Conservation (phyloP, 2,888 invertebrate genomes). For the Heteromurus nitidus region DNA sequence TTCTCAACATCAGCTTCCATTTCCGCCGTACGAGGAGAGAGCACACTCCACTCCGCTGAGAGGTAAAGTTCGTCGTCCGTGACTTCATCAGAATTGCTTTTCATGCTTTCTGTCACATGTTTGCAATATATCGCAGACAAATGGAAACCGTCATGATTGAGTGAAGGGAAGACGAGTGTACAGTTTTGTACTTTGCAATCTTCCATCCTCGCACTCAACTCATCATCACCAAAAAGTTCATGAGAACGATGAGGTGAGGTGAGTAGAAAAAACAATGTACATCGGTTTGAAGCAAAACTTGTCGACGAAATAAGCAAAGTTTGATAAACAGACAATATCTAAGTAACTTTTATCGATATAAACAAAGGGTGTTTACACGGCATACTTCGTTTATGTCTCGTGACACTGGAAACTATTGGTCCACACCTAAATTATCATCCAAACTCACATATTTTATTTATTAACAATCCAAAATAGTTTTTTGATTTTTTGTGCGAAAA, state of each 20-base stretch:
- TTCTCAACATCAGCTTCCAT: conserved; percentile 51
- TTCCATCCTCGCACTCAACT: no score
- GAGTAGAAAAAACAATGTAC: no score
- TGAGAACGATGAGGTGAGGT: no score
- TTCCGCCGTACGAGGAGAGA: conserved; percentile 62
- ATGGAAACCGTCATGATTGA: conserved; percentile 59
- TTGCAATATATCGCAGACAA: conserved; percentile 39
- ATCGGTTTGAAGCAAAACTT: no score
- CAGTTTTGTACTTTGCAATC: no score
- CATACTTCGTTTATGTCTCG: no score
- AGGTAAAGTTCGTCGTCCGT: conserved; percentile 63
- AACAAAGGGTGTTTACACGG: no score
- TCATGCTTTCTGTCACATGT: conserved; percentile 52
- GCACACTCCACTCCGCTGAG: conserved; percentile 39
- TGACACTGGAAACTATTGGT: no score
- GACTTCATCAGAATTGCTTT: conserved; percentile 57
- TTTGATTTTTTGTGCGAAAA: conserved; percentile 15
- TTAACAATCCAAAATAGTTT: neutral
- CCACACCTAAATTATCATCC: neutral
- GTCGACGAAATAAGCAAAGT: no score
- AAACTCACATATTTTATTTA: neutral
- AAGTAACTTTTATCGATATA: no score
- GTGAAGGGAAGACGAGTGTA: conserved; percentile 34
- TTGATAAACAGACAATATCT: no score
- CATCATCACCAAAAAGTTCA: no score